Conservation (phyloP, 1,140 invertebrate species). For the Parapsyche elsis region DNA sequence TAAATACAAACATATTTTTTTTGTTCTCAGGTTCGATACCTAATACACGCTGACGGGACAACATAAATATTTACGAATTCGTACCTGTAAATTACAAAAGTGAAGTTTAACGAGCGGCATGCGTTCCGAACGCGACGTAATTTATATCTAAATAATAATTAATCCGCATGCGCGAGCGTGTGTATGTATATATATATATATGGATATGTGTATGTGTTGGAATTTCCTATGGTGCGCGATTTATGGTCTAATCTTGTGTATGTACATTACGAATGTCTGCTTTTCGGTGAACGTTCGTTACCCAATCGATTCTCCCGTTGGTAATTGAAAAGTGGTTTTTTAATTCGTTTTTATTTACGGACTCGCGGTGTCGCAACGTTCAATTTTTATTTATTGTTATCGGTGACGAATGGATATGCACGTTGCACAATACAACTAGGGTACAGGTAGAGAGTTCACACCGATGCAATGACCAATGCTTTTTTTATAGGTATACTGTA, state of each 20-base stretch:
- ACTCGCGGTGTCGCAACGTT: slow-evolving; percentile 2
- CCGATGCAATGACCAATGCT: too few species aligned
- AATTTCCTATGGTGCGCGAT: slow-evolving; percentile 26
- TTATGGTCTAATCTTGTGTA: slow-evolving; percentile 32
- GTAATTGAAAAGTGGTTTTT: slow-evolving; percentile 30
- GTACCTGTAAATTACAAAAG: slow-evolving; percentile 33
- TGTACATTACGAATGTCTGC: slow-evolving; percentile 28
- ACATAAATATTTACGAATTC: slow-evolving; percentile 19
- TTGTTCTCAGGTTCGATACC: neutral
- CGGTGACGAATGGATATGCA: neutral
- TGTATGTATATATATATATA: neutral
- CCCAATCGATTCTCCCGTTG: slow-evolving; percentile 18
- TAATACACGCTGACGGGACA: neutral
- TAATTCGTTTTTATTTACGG: slow-evolving; percentile 23
- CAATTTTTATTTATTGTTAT: slow-evolving; percentile 13
- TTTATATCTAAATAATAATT: slow-evolving; percentile 34
- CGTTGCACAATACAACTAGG: neutral
- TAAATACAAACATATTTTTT: neutral
- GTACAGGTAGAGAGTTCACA: too few species aligned
- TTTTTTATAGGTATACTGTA: too few species aligned
- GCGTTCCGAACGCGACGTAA: slow-evolving; percentile 25
- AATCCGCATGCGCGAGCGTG: neutral
- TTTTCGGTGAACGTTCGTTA: slow-evolving; percentile 7
- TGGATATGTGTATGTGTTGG: neutral
- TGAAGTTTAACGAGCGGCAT: slow-evolving; percentile 25